Evolutionary conservation across 2,888 invertebrate genomes (phyloP), one percentile per base, ranked within the genome.

Genomic region (Spilarctia lutea): DNA sequence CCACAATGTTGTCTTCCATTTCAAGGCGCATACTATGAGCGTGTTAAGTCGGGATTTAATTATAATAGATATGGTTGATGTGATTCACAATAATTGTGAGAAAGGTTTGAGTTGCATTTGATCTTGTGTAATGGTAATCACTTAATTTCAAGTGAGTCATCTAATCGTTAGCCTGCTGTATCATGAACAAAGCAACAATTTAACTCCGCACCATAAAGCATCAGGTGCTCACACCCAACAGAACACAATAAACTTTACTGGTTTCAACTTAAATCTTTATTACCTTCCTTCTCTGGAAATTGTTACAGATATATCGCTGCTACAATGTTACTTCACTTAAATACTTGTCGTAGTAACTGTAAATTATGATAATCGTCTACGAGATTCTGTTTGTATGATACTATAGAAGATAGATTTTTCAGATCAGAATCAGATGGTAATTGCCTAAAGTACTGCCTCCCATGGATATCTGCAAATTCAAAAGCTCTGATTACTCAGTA

Each of bases 181-280:
- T 13, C 0, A 8, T 63, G 16, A 30, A 16, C 30, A 60, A 18
- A 63, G 63, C 63, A 30, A 63, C 16, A 63, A 63, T 63, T 30
- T 63, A 63, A 63, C 30, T 30, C 7, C 6, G 7, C 18, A 18
- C 18, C 2, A 18, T 63, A 30, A 63, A 63, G 30, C 30, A 63
- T 8, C 63, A 63, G 63, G 63, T 63, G 63, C 30, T 63, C 30
- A 18, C 63, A 63, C 63, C 4, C 2, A 63, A 30, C 30, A 52
- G 33, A 48, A 52, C 48, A 68, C 68, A 68, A 68, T 68, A 68
- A 68, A 68, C 30, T 68, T 68, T 68, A 45, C 68, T 42, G 68
- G 45, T 27, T 68, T 68, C 4, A 45, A 68, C 68, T 30, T 68
- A 52, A 68, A 68, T 68, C 33, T 68, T 68, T 68, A 68, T 52